phyloP scores from a whole-genome alignment of 2,797 vertebrate genomes.

The Arrhamphus sclerolepis region DNA sequence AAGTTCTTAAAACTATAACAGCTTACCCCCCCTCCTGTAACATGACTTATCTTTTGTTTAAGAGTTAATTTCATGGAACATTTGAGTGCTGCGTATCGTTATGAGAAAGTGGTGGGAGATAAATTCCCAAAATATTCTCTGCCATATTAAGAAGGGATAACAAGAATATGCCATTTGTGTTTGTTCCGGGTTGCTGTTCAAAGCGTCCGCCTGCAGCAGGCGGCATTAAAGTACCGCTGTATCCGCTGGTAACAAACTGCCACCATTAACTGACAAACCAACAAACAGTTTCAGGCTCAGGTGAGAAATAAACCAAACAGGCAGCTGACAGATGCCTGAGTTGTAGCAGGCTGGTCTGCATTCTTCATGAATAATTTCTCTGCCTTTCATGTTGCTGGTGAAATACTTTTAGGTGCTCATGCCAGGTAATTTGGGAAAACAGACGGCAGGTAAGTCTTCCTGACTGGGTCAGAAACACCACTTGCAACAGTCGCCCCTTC shows the following conservation, averaged over 20 bases:
- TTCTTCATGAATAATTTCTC: slow-evolving; percentile 65
- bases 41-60: slow-evolving; percentile 67
- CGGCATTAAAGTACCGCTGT: slow-evolving; percentile 47
- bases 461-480: slow-evolving; percentile 50
- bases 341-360: slow-evolving; percentile 49
- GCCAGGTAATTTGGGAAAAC: slow-evolving; percentile 56
- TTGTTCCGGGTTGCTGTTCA: slow-evolving; percentile 60
- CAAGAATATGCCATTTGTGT: slow-evolving; percentile 52
- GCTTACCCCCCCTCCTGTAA: slow-evolving; percentile 38
- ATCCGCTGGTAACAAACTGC: slow-evolving; percentile 42
- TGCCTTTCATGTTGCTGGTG: slow-evolving; percentile 59
- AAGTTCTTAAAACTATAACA: slow-evolving; percentile 28
- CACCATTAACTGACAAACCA: slow-evolving; percentile 63
- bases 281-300: slow-evolving; percentile 67
- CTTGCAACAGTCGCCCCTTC: slow-evolving; percentile 40
- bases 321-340: slow-evolving; percentile 73
- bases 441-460: slow-evolving; percentile 34
- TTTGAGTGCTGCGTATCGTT: slow-evolving; percentile 45
- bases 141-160: slow-evolving; percentile 52
- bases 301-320: slow-evolving; percentile 72
- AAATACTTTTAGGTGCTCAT: slow-evolving; percentile 57
- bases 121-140: slow-evolving; percentile 37
- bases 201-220: slow-evolving; percentile 53
- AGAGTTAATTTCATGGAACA: slow-evolving; percentile 67
- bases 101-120: slow-evolving; percentile 39